Evolutionary conservation across 2,113 vertebrate genomes (phyloP).

Genomic region (Sigmodon hispidus): DNA sequence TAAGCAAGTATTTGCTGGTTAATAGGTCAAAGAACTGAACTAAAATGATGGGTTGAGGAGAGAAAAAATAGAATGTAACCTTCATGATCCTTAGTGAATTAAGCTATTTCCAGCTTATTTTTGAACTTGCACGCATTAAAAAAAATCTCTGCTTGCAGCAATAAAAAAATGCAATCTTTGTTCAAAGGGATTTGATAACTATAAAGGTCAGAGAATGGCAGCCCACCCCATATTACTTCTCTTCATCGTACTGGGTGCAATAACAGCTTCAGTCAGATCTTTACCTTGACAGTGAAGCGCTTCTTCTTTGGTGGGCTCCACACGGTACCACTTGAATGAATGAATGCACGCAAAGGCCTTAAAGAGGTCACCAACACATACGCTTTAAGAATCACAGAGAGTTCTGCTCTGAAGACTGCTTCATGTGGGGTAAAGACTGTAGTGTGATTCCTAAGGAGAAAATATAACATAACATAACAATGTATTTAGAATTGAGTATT

Average conservation of each 20-base stretch:
- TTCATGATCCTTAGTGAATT: constrained; percentile 20
- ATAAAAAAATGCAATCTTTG: constrained; percentile 46
- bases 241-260: constrained; percentile 40
- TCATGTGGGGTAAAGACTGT: constrained; percentile 50
- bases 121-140: constrained; percentile 52
- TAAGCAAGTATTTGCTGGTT: background rate
- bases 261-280: constrained; percentile 1
- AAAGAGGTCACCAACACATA: constrained; percentile 95
- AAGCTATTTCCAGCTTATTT: constrained; percentile 55
- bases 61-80: background rate
- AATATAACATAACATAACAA: background rate
- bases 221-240: background rate
- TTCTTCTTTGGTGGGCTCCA: constrained; percentile 85
- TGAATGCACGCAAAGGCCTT: constrained; percentile 91
- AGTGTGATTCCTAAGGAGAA: constrained; percentile 77
- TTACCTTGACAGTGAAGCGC: constrained; percentile 90
- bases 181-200: constrained; percentile 53
- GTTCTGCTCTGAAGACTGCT: constrained; percentile 76
- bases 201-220: constrained; percentile 50
- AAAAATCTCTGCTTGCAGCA: constrained; percentile 45
- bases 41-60: constrained; percentile 30
- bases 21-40: constrained; percentile 51
- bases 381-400: constrained; percentile 90
- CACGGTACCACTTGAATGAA: constrained; percentile 90
- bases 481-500: background rate